These are phyloP conservation scores for Chydorus sphaericus DNA, from an alignment of 2,888 invertebrate genomes.

Conservation along the genomic window DNA sequence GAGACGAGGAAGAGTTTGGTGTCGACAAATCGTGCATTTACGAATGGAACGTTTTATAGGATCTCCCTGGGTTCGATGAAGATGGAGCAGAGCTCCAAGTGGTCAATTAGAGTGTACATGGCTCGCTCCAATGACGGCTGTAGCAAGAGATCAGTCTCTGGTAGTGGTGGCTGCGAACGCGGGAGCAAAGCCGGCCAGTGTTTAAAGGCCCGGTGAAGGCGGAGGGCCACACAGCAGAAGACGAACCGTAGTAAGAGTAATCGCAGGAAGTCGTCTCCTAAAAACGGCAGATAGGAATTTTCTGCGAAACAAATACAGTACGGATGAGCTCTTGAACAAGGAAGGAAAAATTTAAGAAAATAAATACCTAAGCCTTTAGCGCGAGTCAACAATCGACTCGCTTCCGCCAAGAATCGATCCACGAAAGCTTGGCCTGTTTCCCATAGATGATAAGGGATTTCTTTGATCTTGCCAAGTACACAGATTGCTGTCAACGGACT, in stretches of 20 bases:
- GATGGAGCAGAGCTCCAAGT: not conserved
- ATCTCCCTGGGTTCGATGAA: conserved; percentile 11
- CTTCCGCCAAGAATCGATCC: conserved; percentile 78
- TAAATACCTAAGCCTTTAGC: conserved; percentile 58
- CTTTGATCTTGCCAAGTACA: conserved; percentile 74
- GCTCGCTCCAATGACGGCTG: conserved; percentile 47
- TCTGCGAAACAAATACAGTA: conserved; percentile 23
- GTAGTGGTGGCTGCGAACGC: conserved; percentile 67
- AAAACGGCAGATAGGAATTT: conserved; percentile 52
- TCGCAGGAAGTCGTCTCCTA: conserved; percentile 88
- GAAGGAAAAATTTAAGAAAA: not conserved
- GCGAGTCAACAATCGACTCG: conserved; percentile 63
- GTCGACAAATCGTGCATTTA: too few relatives aligned
- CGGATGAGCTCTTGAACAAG: not conserved
- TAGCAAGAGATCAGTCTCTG: conserved; percentile 71
- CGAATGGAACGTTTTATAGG: not conserved
- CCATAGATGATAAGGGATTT: conserved; percentile 73
- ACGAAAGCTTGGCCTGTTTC: conserved; percentile 76
- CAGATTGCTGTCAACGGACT: conserved; percentile 85
- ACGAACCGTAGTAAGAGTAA: conserved; percentile 75
- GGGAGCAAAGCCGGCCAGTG: conserved; percentile 74
- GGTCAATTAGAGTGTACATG: conserved; percentile 11
- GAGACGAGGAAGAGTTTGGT: too few relatives aligned
- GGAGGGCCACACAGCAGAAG: conserved; percentile 81
- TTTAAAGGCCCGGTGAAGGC: conserved; percentile 64